Evolutionary conservation across 2,797 vertebrate species (phyloP).

Genomic region (Cacajao melanocephalus): DNA sequence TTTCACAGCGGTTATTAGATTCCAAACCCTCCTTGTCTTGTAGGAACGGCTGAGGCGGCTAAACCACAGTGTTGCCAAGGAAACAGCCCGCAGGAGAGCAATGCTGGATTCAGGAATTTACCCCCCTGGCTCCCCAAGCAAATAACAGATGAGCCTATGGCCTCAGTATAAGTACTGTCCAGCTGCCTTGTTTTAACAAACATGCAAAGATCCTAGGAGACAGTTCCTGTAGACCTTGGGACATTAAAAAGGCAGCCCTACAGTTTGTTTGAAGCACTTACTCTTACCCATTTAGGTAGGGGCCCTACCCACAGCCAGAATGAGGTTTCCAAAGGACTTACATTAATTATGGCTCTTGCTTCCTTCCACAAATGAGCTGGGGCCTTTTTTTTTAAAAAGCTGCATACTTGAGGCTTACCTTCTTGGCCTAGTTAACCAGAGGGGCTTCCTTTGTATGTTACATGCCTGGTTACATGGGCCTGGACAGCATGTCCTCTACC

Average conservation of each 20-base stretch:
- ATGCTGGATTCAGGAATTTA: constrained; percentile 94
- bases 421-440: background rate
- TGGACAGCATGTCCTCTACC: background rate
- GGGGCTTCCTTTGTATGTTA: background rate
- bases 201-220: background rate
- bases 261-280: constrained; percentile 29
- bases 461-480: background rate
- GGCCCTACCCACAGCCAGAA: background rate
- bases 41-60: constrained; percentile 93
- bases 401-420: background rate
- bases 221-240: background rate
- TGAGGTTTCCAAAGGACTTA: background rate
- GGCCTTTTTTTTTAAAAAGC: background rate
- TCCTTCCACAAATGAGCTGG: constrained; percentile 16
- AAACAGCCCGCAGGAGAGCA: constrained; percentile 92
- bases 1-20: background rate
- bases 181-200: background rate
- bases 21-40: fast-evolving
- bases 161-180: background rate
- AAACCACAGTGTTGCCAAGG: constrained; percentile 95
- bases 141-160: constrained; percentile 80
- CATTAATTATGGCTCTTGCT: background rate
- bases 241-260: background rate
- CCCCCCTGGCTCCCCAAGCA: constrained; percentile 90
- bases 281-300: background rate